Evolutionary conservation across 2,888 invertebrate species (phyloP).

Genomic region (Cataglyphis livida): DNA sequence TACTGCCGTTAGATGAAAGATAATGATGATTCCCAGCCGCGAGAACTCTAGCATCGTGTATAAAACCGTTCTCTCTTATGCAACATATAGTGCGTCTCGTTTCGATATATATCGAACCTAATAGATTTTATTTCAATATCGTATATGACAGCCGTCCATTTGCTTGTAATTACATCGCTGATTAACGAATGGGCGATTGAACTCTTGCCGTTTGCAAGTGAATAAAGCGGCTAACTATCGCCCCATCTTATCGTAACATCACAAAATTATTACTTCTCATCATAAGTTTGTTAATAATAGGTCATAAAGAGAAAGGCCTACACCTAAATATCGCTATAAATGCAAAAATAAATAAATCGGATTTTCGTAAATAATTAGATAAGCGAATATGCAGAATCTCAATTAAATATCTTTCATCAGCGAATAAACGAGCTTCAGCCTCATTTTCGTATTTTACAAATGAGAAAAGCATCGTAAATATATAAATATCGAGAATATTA

Average conservation of each 20-base stretch:
- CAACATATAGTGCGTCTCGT: conserved; percentile 49
- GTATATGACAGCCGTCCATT: conserved; percentile 38
- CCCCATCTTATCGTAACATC: conserved; percentile 37
- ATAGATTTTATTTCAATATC: conserved; percentile 68
- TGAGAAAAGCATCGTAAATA: not conserved
- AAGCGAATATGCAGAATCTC: not conserved
- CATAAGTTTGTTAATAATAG: conserved; percentile 20
- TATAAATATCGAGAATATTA: not conserved
- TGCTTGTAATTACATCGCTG: conserved; percentile 38
- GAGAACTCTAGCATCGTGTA: conserved; percentile 72
- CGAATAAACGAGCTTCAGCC: not conserved
- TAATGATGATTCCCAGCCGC: conserved; percentile 74
- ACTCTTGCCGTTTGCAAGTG: conserved; percentile 4
- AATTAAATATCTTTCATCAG: not conserved
- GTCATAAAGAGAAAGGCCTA: conserved; percentile 28
- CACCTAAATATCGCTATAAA: conserved; percentile 8
- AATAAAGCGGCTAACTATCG: not conserved
- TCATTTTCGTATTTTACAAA: not conserved
- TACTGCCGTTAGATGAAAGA: conserved; percentile 74
- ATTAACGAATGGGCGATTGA: conserved; percentile 46
- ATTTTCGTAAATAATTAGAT: conserved; percentile 27
- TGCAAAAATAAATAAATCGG: conserved; percentile 21
- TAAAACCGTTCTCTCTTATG: conserved; percentile 61
- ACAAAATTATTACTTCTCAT: conserved; percentile 32
- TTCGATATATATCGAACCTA: conserved; percentile 61